These are phyloP conservation scores for Galleria mellonella DNA, from an alignment of 1,140 invertebrate genomes.

Conservation along the genomic window DNA sequence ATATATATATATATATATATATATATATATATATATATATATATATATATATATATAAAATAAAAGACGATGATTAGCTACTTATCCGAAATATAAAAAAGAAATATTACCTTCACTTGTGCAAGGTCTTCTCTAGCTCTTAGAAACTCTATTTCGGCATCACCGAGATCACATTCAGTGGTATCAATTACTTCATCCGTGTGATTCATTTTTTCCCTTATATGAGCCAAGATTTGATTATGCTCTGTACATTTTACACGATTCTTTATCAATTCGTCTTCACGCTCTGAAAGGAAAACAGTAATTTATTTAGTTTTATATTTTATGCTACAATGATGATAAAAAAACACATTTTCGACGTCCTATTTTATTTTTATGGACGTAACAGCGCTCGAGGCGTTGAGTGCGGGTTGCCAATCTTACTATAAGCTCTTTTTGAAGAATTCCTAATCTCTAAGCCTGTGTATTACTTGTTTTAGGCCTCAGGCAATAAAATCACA, in stretches of 20 bases:
- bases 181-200: constrained; percentile 59
- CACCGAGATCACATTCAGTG: constrained; percentile 57
- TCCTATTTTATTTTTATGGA: too few species aligned
- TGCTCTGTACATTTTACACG: constrained; percentile 55
- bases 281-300: constrained; percentile 37
- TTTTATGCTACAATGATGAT: too few species aligned
- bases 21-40: too few species aligned
- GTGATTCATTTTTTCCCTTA: constrained; percentile 68
- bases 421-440: too few species aligned
- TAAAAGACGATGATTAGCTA: too few species aligned
- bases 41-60: background rate
- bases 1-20: too few species aligned
- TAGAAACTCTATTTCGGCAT: constrained; percentile 51
- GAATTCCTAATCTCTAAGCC: too few species aligned
- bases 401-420: too few species aligned
- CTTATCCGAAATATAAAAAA: background rate
- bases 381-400: too few species aligned
- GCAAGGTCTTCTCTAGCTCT: constrained; percentile 53
- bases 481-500: too few species aligned
- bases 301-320: background rate
- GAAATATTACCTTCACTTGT: constrained; percentile 47
- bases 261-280: constrained; percentile 62
- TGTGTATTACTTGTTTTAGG: too few species aligned
- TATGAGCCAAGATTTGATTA: constrained; percentile 64
- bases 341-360: too few species aligned